These are phyloP conservation scores for Cheilosia variabilis DNA, from an alignment of 2,888 invertebrate genomes.

Conservation along the genomic window DNA sequence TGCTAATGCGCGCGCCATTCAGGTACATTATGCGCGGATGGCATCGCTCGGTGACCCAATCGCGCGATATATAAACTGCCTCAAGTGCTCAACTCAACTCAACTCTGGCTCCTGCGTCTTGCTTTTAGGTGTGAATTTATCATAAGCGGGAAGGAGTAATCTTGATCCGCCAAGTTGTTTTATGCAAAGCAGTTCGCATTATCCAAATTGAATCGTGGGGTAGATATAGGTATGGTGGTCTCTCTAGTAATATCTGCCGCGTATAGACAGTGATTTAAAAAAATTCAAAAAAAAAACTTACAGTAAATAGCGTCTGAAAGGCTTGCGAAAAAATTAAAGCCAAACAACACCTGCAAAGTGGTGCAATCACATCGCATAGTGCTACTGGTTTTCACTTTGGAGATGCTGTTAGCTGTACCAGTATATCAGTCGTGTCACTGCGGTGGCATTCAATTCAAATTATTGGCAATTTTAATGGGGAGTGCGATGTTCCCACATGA, in stretches of 20 bases:
- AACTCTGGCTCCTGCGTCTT: constrained; percentile 53
- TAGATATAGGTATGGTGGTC: constrained; percentile 28
- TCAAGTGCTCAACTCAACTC: constrained; percentile 72
- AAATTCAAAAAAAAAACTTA: not conserved
- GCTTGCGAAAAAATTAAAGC: constrained; percentile 43
- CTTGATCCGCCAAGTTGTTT: constrained; percentile 72
- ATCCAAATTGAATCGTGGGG: constrained; percentile 72
- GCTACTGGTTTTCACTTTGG: constrained; percentile 62
- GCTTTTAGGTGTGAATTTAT: constrained; percentile 74
- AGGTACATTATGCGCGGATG: constrained; percentile 44
- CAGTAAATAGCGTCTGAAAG: constrained; percentile 9
- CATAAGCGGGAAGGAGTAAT: constrained; percentile 65
- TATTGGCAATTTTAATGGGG: constrained; percentile 75
- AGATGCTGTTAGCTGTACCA: not conserved
- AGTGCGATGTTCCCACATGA: constrained; percentile 72
- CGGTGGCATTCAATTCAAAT: constrained; percentile 74
- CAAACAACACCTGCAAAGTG: constrained; percentile 71
- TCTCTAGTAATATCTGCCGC: constrained; percentile 6
- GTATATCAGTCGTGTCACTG: constrained; percentile 64
- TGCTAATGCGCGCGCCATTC: constrained; percentile 57
- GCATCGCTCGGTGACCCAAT: constrained; percentile 28
- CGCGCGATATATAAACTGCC: constrained; percentile 58
- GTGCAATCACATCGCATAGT: constrained; percentile 47
- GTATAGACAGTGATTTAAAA: constrained; percentile 20
- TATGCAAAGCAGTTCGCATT: constrained; percentile 76